Conservation (phyloP, 1,140 invertebrate genomes). For the Chrysoperla carnea region DNA sequence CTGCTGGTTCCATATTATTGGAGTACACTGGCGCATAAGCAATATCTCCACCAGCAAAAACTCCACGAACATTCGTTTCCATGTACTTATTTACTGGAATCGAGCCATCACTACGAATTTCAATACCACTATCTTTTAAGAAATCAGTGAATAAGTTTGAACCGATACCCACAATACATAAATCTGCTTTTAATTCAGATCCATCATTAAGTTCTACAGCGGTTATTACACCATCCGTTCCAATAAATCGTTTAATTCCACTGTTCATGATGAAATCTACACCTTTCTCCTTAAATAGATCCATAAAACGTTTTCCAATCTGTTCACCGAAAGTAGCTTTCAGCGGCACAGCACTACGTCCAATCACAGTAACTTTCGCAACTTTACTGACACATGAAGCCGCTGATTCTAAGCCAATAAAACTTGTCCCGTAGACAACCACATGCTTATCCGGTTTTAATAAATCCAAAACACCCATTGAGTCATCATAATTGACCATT, state of each 20-base stretch:
- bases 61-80: conserved; percentile 54
- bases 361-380: conserved; percentile 63
- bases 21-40: conserved; percentile 69
- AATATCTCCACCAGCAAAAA: conserved; percentile 84
- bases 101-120: conserved; percentile 46
- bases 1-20: conserved; percentile 34
- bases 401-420: conserved; percentile 71
- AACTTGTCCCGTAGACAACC: conserved; percentile 64
- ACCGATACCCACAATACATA: conserved; percentile 71
- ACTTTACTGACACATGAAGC: conserved; percentile 55
- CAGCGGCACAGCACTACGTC: conserved; percentile 53
- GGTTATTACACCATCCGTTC: conserved; percentile 32
- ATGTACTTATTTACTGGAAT: conserved; percentile 55
- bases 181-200: conserved; percentile 48
- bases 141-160: conserved; percentile 65
- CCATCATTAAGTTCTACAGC: conserved; percentile 53
- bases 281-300: conserved; percentile 46
- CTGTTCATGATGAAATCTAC: conserved; percentile 52
- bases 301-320: conserved; percentile 46
- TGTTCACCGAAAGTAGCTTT: conserved; percentile 48
- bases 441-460: conserved; percentile 38
- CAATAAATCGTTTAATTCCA: conserved; percentile 36
- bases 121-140: conserved; percentile 51
- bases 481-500: conserved; percentile 52
- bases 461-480: conserved; percentile 35